Percentiles rank a stretch among this genome's conserved stretches.
phyloP scores from a whole-genome alignment of 2,113 vertebrate genomes.

The Tychaedon coryphoeus region DNA sequence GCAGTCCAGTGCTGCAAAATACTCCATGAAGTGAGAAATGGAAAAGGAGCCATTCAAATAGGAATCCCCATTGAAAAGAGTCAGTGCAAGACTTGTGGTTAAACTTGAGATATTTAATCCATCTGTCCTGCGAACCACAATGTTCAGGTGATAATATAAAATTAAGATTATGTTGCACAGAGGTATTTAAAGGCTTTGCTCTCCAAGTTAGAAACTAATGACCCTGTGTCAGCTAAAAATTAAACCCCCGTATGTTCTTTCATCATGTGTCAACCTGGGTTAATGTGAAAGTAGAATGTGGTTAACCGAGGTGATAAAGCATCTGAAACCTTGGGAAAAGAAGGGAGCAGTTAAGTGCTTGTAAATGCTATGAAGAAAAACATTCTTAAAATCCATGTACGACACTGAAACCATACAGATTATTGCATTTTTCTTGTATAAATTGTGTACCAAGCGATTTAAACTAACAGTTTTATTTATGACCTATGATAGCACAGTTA shows the following conservation, averaged over 20 bases:
- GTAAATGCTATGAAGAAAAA: slow-evolving; percentile 16
- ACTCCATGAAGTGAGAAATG: slow-evolving; percentile 80
- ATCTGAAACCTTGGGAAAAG: slow-evolving; percentile 14
- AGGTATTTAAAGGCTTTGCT: slow-evolving; percentile 75
- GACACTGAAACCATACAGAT: neutral
- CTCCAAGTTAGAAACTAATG: slow-evolving; percentile 70
- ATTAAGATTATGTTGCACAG: slow-evolving; percentile 70
- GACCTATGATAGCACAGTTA: slow-evolving; percentile 29
- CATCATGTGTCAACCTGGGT: slow-evolving; percentile 66
- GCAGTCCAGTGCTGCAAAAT: slow-evolving; percentile 86
- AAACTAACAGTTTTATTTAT: slow-evolving; percentile 55
- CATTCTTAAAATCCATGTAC: neutral
- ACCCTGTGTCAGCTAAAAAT: slow-evolving; percentile 75
- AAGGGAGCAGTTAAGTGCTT: neutral
- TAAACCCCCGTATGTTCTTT: slow-evolving; percentile 73
- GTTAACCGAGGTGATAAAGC: slow-evolving; percentile 72
- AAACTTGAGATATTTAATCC: slow-evolving; percentile 80
- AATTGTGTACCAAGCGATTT: slow-evolving; percentile 21
- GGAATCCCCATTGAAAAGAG: slow-evolving; percentile 69
- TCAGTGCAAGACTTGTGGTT: slow-evolving; percentile 74
- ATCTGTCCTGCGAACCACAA: slow-evolving; percentile 71
- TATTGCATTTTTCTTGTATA: neutral
- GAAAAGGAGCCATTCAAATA: slow-evolving; percentile 81
- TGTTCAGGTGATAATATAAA: slow-evolving; percentile 79
- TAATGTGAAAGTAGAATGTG: slow-evolving; percentile 63